A percentile compares a stretch with the other conserved stretches of the same genome.
Conservation (phyloP, 2,797 vertebrate genomes). For the Pygocentrus nattereri region DNA sequence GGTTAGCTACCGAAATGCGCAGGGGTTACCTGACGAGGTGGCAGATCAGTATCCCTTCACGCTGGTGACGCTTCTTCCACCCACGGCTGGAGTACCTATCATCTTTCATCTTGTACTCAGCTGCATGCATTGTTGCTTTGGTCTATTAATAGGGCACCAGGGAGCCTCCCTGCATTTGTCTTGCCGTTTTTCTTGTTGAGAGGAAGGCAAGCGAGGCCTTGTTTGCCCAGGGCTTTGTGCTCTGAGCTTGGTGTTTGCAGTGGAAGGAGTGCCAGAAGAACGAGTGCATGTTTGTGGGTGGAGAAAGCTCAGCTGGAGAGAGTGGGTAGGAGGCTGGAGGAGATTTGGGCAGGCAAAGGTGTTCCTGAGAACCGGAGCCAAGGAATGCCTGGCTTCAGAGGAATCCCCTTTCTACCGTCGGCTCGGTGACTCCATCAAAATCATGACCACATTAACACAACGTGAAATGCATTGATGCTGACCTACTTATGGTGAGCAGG, state of each 20-base stretch:
- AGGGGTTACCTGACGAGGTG: constrained; percentile 24
- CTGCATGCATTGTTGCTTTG: constrained; percentile 70
- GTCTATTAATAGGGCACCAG: constrained; percentile 73
- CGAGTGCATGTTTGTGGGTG: constrained; percentile 41
- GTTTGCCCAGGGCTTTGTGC: constrained; percentile 78
- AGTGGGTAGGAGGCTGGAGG: constrained; percentile 26
- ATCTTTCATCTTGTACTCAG: constrained; percentile 68
- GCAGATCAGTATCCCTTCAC: constrained; percentile 6
- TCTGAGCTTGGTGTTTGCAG: constrained; percentile 71
- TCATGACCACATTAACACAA: background rate
- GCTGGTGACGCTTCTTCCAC: background rate
- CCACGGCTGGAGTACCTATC: constrained; percentile 54
- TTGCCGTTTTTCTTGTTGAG: constrained; percentile 65
- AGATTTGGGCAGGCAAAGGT: constrained; percentile 33
- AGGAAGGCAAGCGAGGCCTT: constrained; percentile 65
- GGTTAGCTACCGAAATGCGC: constrained; percentile 8
- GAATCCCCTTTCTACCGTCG: constrained; percentile 56
- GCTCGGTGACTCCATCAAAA: constrained; percentile 30
- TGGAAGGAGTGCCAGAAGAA: constrained; percentile 71
- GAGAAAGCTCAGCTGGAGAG: constrained; percentile 60
- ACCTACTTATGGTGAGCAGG: background rate
- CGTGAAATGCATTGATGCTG: background rate
- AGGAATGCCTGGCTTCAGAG: constrained; percentile 12
- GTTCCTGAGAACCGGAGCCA: constrained; percentile 1
- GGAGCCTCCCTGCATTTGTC: constrained; percentile 77